These are phyloP conservation scores for Drosophila kokeensis DNA, from an alignment of 2,888 invertebrate genomes.

Conservation along the genomic window DNA sequence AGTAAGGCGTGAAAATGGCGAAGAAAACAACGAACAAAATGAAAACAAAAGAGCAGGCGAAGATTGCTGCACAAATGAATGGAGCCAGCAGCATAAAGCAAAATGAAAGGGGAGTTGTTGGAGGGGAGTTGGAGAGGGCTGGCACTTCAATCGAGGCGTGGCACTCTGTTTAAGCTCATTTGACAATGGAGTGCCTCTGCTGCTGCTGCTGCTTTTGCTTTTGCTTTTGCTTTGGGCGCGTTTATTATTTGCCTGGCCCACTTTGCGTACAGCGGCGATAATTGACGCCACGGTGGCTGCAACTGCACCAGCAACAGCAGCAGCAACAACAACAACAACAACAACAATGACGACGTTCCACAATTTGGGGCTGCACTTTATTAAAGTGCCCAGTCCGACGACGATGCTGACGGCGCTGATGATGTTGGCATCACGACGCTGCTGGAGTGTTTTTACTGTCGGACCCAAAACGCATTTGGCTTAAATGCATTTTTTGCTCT, in stretches of 20 bases:
- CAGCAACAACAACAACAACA: conserved; percentile 18
- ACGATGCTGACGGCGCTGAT: conserved; percentile 12
- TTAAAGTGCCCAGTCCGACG: conserved; percentile 52
- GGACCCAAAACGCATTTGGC: conserved; percentile 53
- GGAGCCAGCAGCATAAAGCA: background rate
- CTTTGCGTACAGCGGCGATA: conserved; percentile 73
- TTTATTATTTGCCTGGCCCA: conserved; percentile 78
- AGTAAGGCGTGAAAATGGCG: conserved; percentile 76
- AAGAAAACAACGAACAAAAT: conserved; percentile 44
- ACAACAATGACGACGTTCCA: conserved; percentile 29
- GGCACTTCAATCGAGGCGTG: conserved; percentile 50
- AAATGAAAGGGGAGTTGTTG: background rate
- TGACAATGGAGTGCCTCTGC: conserved; percentile 69
- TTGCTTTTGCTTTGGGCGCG: conserved; percentile 57
- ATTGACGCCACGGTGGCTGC: conserved; percentile 80
- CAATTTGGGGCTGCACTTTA: conserved; percentile 73
- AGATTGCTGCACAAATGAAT: conserved; percentile 46
- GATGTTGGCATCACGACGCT: conserved; percentile 29
- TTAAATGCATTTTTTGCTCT: conserved; percentile 60
- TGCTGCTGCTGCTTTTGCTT: background rate
- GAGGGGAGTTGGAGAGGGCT: background rate
- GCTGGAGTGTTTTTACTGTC: conserved; percentile 58
- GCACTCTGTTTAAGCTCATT: conserved; percentile 71
- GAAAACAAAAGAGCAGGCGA: conserved; percentile 33
- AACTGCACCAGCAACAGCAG: conserved; percentile 44